phyloP scores from a whole-genome alignment of 2,797 vertebrate species.

The Limnodromus scolopaceus region DNA sequence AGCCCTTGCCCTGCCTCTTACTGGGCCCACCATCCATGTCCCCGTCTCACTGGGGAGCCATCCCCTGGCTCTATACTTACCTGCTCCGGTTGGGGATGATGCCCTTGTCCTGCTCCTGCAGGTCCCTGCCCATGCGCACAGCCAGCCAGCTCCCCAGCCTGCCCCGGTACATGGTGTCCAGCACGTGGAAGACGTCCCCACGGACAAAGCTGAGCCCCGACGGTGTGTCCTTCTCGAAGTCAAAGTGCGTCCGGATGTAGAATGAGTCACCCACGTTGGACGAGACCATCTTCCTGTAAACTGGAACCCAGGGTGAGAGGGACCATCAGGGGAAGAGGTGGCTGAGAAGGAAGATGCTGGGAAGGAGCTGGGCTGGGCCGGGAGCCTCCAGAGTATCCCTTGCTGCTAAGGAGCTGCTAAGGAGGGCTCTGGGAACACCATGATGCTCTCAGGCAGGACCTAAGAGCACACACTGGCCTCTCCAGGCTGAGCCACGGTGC shows the following conservation, averaged over 20 bases:
- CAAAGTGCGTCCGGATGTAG: constrained; percentile 94
- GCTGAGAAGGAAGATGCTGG: neutral
- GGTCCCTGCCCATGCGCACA: constrained; percentile 89
- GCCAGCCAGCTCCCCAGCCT: constrained; percentile 91
- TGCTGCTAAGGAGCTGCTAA: neutral
- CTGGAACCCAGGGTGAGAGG: constrained; percentile 63
- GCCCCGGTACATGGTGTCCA: constrained; percentile 91
- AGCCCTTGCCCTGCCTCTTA: neutral
- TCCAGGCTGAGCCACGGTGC: neutral
- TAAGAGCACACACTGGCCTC: neutral
- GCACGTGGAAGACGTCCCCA: constrained; percentile 92
- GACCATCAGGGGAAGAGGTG: neutral
- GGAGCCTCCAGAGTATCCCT: neutral
- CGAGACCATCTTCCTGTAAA: constrained; percentile 91
- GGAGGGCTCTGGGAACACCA: fast-evolving
- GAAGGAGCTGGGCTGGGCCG: neutral
- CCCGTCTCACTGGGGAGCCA: neutral
- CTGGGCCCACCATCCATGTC: neutral
- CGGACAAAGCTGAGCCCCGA: constrained; percentile 88
- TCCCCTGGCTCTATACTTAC: constrained; percentile 66
- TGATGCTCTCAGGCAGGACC: neutral
- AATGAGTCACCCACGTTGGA: constrained; percentile 93
- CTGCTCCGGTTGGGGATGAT: constrained; percentile 90
- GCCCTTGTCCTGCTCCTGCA: constrained; percentile 91
- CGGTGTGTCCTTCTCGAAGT: constrained; percentile 85